Base-by-base conservation (phyloP, 2,888 invertebrate species). In the Melanotus villosus region DNA sequence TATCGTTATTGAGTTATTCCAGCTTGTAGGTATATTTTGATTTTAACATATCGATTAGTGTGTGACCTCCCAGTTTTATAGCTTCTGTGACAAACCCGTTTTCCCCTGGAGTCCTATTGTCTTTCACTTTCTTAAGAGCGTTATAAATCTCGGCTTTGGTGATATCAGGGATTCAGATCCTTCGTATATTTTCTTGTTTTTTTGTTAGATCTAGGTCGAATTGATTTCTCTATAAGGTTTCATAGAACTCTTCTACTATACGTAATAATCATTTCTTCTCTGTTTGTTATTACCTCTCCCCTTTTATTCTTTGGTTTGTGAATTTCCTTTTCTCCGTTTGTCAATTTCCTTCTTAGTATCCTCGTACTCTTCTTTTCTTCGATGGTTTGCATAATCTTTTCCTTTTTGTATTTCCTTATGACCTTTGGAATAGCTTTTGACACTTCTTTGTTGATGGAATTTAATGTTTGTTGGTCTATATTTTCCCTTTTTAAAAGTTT, bases 301-400 rank as follows among this genome's bases (percentile, higher is more conserved):
- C 34, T 30, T 19, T 41, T 19, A 43, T 58, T 26, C 16, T 58
- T 43, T 16, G 23, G 19, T 58, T 58, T 38, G 34, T 34, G 19
- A 18, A 58, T 58, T 38, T 58, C 58, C 30, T 21, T 41, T 43
- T 26, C 43, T 26, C 43, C 58, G 43, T 43, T 43, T 14, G 19
- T 16, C 19, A 21, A 36, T 43, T 41, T 58, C 14, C 30, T 58
- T 43, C 41, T 38, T 7, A 41, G 21, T 23, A 58, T 36, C 14
- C 12, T 58, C 26, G 43, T 38, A 43, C 26, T 58, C 38, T 43
- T 41, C 18, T 58, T 58, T 41, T 41, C 41, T 43, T 41, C 26
- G 34, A 58, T 58, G 38, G 43, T 43, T 26, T 43, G 41, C 58
- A 14, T 58, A 34, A 58, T 30, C 10, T 30, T 16, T 38, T 41